Evolutionary conservation across 1,140 invertebrate genomes (phyloP).

Genomic region (Trachelipus rathkii): DNA sequence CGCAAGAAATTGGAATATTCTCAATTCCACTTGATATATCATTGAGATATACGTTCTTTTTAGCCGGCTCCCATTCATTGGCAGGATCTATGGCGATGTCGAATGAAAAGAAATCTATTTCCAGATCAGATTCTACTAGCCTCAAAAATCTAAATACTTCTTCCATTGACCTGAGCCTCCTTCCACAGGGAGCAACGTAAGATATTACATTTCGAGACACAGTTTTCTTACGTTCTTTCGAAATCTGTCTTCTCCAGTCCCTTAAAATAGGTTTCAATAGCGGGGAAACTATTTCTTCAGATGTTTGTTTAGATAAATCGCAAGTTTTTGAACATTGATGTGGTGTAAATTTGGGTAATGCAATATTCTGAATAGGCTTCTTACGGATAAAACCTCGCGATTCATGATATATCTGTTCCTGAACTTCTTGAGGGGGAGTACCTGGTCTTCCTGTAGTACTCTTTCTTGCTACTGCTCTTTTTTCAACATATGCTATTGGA

Average conservation of each 20-base stretch:
- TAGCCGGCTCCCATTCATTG: slow-evolving; percentile 65
- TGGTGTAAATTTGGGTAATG: background rate
- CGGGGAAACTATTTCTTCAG: slow-evolving; percentile 60
- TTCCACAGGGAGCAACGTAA: slow-evolving; percentile 83
- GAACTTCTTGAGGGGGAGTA: slow-evolving; percentile 46
- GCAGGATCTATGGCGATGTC: slow-evolving; percentile 71
- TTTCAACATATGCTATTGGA: slow-evolving; percentile 38
- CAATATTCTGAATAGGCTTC: background rate
- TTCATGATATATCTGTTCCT: slow-evolving; percentile 40
- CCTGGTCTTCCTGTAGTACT: slow-evolving; percentile 39
- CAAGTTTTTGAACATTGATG: background rate
- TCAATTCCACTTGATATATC: slow-evolving; percentile 62
- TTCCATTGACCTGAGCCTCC: slow-evolving; percentile 67
- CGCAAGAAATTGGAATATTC: slow-evolving; percentile 78
- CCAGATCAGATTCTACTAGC: slow-evolving; percentile 64
- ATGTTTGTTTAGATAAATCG: background rate
- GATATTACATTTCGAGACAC: slow-evolving; percentile 55
- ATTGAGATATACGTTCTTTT: slow-evolving; percentile 46
- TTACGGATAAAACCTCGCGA: slow-evolving; percentile 32
- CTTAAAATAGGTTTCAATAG: slow-evolving; percentile 59
- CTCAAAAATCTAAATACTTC: slow-evolving; percentile 76
- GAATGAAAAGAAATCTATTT: slow-evolving; percentile 87
- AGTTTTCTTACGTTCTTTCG: slow-evolving; percentile 51
- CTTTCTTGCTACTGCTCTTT: slow-evolving; percentile 45
- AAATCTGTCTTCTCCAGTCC: slow-evolving; percentile 47